These are phyloP conservation scores for Scyliorhinus canicula DNA, from an alignment of 2,797 vertebrate genomes.

Conservation along the genomic window DNA sequence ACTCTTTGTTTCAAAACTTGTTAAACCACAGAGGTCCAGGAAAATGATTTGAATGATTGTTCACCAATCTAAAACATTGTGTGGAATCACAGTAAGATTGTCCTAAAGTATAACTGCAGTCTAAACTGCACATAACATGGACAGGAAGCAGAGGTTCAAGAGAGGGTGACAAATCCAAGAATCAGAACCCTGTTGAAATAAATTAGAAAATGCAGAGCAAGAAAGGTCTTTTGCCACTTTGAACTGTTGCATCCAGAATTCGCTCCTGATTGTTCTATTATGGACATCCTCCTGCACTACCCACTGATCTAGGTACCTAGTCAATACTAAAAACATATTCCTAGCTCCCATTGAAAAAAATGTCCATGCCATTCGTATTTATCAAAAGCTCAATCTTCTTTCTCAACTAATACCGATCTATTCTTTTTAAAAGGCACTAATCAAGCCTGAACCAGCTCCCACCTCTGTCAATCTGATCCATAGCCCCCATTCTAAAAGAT, in stretches of 20 bases:
- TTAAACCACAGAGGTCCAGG: background rate
- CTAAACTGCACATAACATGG: background rate
- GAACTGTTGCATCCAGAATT: no score
- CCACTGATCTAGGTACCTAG: background rate
- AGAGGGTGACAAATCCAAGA: background rate
- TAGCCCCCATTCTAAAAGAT: background rate
- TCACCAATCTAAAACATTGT: background rate
- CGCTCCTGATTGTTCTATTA: background rate
- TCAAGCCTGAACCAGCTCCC: background rate
- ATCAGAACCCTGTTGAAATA: background rate
- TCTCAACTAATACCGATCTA: background rate
- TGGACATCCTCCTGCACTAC: background rate
- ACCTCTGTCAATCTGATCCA: background rate
- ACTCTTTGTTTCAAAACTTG: background rate
- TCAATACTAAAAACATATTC: no score
- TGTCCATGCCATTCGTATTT: background rate
- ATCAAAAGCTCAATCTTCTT: background rate
- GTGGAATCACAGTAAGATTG: background rate
- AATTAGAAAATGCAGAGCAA: background rate
- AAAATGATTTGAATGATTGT: background rate
- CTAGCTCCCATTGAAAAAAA: background rate
- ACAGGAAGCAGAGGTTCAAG: background rate
- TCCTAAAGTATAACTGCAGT: background rate
- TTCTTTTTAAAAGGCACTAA: background rate
- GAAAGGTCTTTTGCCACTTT: background rate